Evolutionary conservation across 2,797 vertebrate species (phyloP).

Genomic region (Mycteria americana): DNA sequence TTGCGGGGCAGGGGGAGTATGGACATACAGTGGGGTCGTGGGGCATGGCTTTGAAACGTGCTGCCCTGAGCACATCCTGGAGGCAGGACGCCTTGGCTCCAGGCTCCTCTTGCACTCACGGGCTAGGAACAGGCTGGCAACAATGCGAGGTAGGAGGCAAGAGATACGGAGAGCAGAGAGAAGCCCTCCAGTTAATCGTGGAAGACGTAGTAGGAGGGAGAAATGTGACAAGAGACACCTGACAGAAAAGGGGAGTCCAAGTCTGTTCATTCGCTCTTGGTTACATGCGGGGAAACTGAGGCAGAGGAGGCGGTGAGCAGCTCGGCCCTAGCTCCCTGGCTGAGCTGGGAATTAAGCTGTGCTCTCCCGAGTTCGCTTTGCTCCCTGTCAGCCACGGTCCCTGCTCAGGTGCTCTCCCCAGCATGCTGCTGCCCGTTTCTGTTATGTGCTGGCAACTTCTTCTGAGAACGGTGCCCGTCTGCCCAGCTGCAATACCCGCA

Average conservation of each 20-base stretch:
- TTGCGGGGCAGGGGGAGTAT: rapidly evolving
- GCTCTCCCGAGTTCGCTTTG: neutral
- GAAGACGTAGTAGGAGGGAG: neutral
- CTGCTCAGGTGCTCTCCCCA: neutral
- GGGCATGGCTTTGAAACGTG: neutral
- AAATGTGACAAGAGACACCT: neutral
- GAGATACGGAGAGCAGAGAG: neutral
- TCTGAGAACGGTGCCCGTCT: neutral
- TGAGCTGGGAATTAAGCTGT: neutral
- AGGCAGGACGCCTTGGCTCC: neutral
- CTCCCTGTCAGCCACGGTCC: rapidly evolving
- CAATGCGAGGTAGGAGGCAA: neutral
- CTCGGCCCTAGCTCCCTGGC: neutral
- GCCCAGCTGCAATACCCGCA: neutral
- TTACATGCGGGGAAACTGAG: neutral
- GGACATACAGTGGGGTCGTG: neutral
- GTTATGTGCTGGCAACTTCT: neutral
- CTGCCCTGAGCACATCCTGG: neutral
- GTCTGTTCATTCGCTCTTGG: neutral
- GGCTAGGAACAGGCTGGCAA: neutral
- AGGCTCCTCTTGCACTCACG: rapidly evolving
- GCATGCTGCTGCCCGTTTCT: neutral
- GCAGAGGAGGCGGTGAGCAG: neutral
- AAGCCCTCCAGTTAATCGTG: neutral
- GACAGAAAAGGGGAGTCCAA: neutral